Percentiles rank a stretch among this genome's conserved stretches.
Evolutionary conservation across 2,888 invertebrate genomes (phyloP).

Genomic region (Hydriomena furcata): DNA sequence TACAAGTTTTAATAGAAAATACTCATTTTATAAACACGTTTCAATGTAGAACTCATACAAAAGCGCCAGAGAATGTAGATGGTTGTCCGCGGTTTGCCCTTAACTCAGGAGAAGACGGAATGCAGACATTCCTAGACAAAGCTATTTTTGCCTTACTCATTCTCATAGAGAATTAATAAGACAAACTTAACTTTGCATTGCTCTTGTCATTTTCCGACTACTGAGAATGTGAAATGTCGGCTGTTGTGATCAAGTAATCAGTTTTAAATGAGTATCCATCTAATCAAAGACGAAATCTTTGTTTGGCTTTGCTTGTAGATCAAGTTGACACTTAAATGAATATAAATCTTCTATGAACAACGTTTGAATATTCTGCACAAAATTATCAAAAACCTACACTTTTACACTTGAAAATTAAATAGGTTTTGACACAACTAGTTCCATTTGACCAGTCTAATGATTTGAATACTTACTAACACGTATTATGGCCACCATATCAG

Average conservation of each 20-base stretch:
- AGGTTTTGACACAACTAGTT: conserved; percentile 8
- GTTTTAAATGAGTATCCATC: not conserved
- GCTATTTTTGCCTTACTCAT: conserved; percentile 13
- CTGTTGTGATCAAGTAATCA: conserved; percentile 1
- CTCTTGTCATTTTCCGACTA: not conserved
- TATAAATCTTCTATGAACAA: not conserved
- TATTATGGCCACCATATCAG: conserved; percentile 13
- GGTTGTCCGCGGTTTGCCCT: not conserved
- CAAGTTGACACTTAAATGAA: conserved; percentile 1
- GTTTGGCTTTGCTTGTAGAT: conserved; percentile 12
- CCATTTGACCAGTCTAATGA: conserved; percentile 5
- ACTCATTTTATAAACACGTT: not conserved
- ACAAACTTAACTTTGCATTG: conserved; percentile 1
- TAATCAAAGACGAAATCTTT: not conserved
- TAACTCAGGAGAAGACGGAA: not conserved
- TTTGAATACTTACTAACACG: conserved; percentile 7
- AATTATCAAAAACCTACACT: conserved; percentile 8
- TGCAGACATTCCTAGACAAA: not conserved
- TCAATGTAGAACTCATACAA: not conserved
- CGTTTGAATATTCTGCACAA: conserved; percentile 10
- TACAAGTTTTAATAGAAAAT: not conserved
- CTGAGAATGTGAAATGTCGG: conserved; percentile 4
- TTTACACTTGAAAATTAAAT: not conserved
- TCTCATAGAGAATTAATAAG: conserved; percentile 25
- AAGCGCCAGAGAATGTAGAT: conserved; percentile 4